Base-by-base conservation (phyloP, 2,888 invertebrate genomes). In the Mimas tiliae region DNA sequence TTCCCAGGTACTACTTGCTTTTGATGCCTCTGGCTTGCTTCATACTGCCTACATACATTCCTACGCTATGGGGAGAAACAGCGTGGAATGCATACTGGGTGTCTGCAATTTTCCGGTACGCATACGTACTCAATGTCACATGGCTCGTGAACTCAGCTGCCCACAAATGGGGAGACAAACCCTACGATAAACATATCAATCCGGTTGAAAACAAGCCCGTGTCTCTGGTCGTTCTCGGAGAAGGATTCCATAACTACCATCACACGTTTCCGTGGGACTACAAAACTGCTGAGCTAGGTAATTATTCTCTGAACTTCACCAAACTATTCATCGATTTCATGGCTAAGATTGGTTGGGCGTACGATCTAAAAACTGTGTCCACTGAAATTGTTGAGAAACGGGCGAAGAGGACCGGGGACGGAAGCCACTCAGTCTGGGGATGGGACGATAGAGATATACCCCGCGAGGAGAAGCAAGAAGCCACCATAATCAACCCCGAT, bases 141-240 rank as follows among this genome's bases (percentile, higher is more conserved):
- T 98, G 98, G 98, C 91, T 97, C 68, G 97, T 98, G 50, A 98
- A 98, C 92, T 97, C 97, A 70, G 97, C 96, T 0, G 98, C 98
- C 12, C 98, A 98, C 88, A 93, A 96, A 79, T 96, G 95, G 92
- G 96, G 97, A 65, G 90, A 91, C 74, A 95, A 95, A 77, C 96
- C 96, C 21, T 97, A 96, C 80, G 96, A 98, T 84, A 95, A 94
- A 94, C 85, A 89, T 87, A 96, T 97, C 77, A 96, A 95, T 80
- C 97, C 97, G 0, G 91, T 95, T 0, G 96, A 97, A 86, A 97
- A 96, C 74, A 88, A 90, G 33, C 81, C 94, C 0, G 97, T 97
- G 0, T 94, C 96, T 0, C 73, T 96, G 0, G 86, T 96, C 27
- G 95, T 96, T 0, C 83, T 96, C 51, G 97, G 97, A 0, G 97